Percentiles rank a stretch among this genome's conserved stretches.
phyloP scores from a whole-genome alignment of 2,113 vertebrate genomes.

The Sapajus apella region DNA sequence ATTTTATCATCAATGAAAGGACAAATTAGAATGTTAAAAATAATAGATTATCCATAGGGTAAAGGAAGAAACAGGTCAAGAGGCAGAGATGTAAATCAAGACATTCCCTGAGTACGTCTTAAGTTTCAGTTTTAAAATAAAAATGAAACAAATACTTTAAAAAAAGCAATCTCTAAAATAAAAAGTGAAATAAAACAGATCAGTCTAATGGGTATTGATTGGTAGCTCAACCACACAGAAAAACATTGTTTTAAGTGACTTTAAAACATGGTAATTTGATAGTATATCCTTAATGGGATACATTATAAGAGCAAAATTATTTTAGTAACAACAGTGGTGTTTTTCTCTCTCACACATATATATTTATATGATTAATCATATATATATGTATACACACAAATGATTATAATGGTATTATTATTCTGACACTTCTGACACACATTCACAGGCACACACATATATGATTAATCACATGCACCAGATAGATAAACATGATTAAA shows the following conservation, averaged over 20 bases:
- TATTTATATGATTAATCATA: not conserved
- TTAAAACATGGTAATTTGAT: not conserved
- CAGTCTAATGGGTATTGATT: not conserved
- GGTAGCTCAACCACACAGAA: not conserved
- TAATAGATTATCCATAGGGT: not conserved
- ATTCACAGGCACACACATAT: not conserved
- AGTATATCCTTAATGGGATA: not conserved
- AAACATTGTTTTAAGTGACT: conserved; percentile 3
- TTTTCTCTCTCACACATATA: not conserved
- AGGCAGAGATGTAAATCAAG: not conserved
- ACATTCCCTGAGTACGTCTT: not conserved
- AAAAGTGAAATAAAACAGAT: not conserved
- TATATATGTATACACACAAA: not conserved
- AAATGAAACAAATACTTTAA: not conserved
- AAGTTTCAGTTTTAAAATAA: not conserved
- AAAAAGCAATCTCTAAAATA: not conserved
- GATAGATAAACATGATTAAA: not conserved
- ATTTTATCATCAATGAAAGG: not conserved
- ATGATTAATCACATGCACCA: not conserved
- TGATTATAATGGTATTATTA: not conserved
- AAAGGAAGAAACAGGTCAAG: not conserved
- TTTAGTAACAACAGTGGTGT: not conserved
- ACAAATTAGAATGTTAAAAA: not conserved
- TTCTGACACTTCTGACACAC: not conserved
- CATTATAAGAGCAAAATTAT: not conserved